Conservation (phyloP, 2,797 vertebrate genomes). For the Phoxinus dragarum region DNA sequence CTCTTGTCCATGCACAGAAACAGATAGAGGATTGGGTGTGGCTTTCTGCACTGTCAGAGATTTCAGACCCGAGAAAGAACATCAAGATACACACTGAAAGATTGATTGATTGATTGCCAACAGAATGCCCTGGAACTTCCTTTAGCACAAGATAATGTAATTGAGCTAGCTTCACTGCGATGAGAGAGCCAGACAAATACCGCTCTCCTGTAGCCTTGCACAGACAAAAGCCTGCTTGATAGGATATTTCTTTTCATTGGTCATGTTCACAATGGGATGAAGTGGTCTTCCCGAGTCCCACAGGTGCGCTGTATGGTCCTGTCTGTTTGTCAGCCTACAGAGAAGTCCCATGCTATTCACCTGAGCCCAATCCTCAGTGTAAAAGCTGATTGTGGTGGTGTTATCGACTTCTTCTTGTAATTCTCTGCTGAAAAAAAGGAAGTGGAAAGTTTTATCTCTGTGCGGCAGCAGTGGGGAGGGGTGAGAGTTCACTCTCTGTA, state of each 20-base stretch:
- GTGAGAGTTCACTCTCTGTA: slow-evolving; percentile 75
- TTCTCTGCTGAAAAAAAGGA: slow-evolving; percentile 71
- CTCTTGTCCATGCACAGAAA: slow-evolving; percentile 5
- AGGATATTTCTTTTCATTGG: slow-evolving; percentile 60
- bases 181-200: slow-evolving; percentile 53
- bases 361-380: slow-evolving; percentile 71
- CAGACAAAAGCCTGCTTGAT: slow-evolving; percentile 64
- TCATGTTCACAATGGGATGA: slow-evolving; percentile 65
- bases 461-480: slow-evolving; percentile 73
- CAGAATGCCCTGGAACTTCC: slow-evolving; percentile 48
- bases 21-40: slow-evolving; percentile 38
- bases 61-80: slow-evolving; percentile 49
- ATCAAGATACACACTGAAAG: slow-evolving; percentile 48
- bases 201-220: slow-evolving; percentile 48
- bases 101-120: slow-evolving; percentile 56
- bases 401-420: slow-evolving; percentile 82
- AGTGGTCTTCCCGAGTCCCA: slow-evolving; percentile 66
- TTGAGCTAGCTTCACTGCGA: slow-evolving; percentile 53
- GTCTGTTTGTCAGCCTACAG: slow-evolving; percentile 76
- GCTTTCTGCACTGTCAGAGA: slow-evolving; percentile 41
- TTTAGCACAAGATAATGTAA: slow-evolving; percentile 55
- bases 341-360: slow-evolving; percentile 77
- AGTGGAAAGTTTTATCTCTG: slow-evolving; percentile 80
- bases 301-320: slow-evolving; percentile 79
- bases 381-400: slow-evolving; percentile 78